A percentile compares a stretch with the other conserved stretches of the same genome.
These are phyloP conservation scores for Heterotis niloticus DNA, from an alignment of 2,113 vertebrate species.

Conservation along the genomic window DNA sequence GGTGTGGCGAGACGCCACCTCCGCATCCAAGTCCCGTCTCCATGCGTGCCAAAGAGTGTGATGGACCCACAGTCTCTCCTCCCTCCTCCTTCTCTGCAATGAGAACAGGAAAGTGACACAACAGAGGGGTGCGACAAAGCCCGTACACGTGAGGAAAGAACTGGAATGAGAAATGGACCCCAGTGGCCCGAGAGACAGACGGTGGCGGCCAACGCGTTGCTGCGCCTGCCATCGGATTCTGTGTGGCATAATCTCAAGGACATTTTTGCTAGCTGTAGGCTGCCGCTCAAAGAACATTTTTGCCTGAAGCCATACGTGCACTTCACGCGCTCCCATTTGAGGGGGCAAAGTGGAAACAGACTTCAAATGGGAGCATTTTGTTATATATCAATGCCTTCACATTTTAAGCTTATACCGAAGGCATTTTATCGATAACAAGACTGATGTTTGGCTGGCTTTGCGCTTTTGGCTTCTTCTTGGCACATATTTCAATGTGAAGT, in stretches of 20 bases:
- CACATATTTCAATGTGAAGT: neutral
- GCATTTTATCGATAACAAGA: neutral
- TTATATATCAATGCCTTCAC: neutral
- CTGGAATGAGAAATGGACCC: neutral
- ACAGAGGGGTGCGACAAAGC: neutral
- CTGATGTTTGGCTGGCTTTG: neutral
- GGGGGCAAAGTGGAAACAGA: neutral
- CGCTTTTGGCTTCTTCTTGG: neutral
- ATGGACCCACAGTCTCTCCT: slow-evolving; percentile 17
- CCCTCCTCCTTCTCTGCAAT: neutral
- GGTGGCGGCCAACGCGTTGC: neutral
- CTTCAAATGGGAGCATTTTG: neutral
- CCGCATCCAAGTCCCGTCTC: slow-evolving; percentile 77
- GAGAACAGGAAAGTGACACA: neutral
- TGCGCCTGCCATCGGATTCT: neutral
- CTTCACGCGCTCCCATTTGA: neutral
- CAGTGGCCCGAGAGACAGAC: neutral
- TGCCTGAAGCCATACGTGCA: neutral
- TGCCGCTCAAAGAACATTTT: neutral
- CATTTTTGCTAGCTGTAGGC: neutral
- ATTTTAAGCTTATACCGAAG: neutral
- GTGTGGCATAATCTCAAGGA: neutral
- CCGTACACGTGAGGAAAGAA: neutral
- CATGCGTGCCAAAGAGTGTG: slow-evolving; percentile 80
- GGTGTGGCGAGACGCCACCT: slow-evolving; percentile 73